Evolutionary conservation across 2,888 invertebrate species (phyloP).

Genomic region (Smittia sp.): DNA sequence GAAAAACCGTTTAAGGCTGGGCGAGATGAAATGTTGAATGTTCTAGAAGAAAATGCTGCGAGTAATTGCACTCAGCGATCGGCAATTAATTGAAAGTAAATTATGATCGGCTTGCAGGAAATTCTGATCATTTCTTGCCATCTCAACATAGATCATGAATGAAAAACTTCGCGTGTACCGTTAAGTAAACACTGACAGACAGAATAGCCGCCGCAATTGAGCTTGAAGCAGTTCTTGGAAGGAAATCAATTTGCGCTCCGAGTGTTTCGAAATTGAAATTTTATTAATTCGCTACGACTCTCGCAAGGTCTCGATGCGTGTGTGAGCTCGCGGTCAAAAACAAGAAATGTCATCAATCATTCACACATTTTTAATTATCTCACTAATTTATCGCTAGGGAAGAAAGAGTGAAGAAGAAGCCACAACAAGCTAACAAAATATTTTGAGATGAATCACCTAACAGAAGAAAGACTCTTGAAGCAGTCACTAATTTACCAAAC

Average conservation of each 20-base stretch:
- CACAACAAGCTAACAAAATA: conserved; percentile 1
- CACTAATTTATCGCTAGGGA: conserved; percentile 5
- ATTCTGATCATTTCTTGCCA: background rate
- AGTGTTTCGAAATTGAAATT: background rate
- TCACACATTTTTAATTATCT: conserved; percentile 41
- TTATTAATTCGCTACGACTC: background rate
- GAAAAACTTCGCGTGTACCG: background rate
- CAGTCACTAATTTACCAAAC: background rate
- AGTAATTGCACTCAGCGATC: background rate
- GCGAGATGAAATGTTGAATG: background rate
- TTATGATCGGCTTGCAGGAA: background rate
- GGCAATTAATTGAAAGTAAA: background rate
- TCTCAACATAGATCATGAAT: too few relatives aligned
- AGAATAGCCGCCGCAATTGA: background rate
- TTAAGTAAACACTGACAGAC: background rate
- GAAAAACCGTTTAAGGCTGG: background rate
- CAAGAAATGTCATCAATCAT: conserved; percentile 41
- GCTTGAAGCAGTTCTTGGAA: background rate
- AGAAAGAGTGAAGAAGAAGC: background rate
- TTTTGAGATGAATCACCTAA: conserved; percentile 27
- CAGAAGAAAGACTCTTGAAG: too few relatives aligned
- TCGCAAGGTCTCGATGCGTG: background rate
- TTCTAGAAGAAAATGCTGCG: background rate
- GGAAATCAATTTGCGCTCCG: conserved; percentile 19
- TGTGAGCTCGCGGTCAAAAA: background rate